phyloP scores from a whole-genome alignment of 1,140 invertebrate genomes.

The Anastrepha obliqua region DNA sequence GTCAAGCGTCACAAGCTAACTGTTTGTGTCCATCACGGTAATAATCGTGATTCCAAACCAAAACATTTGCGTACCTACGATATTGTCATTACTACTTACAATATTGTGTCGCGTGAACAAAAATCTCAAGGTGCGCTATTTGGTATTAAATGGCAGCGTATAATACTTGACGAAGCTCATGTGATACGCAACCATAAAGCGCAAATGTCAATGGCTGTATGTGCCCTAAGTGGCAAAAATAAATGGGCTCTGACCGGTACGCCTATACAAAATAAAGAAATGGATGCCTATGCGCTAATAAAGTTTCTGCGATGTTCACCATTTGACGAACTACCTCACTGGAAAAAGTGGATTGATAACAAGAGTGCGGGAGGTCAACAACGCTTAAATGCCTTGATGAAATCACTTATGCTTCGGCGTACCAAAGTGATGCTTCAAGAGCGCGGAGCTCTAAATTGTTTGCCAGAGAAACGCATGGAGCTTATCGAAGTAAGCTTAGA shows the following conservation, averaged over 20 bases:
- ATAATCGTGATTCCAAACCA: conserved; percentile 80
- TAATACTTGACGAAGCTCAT: conserved; percentile 96
- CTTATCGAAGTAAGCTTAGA: conserved; percentile 79
- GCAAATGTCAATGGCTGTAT: conserved; percentile 83
- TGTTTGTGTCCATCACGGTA: conserved; percentile 87
- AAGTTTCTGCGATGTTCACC: conserved; percentile 90
- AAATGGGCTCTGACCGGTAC: conserved; percentile 95
- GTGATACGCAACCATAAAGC: conserved; percentile 91
- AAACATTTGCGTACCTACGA: conserved; percentile 80
- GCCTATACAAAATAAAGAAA: conserved; percentile 94
- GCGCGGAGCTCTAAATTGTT: conserved; percentile 76
- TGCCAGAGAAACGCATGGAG: conserved; percentile 81
- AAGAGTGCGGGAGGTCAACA: conserved; percentile 82
- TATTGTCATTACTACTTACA: conserved; percentile 87
- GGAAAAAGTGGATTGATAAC: conserved; percentile 81
- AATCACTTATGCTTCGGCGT: conserved; percentile 86
- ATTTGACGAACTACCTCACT: conserved; percentile 87
- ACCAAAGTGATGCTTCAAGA: conserved; percentile 87
- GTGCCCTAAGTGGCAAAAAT: conserved; percentile 77
- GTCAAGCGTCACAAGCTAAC: conserved; percentile 79
- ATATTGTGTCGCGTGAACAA: conserved; percentile 79
- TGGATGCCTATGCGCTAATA: conserved; percentile 91
- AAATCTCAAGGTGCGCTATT: conserved; percentile 70
- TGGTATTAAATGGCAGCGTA: conserved; percentile 82
- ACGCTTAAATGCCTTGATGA: conserved; percentile 86